These are phyloP conservation scores for Xylocopa sonorina DNA, from an alignment of 1,140 invertebrate genomes.

Conservation along the genomic window DNA sequence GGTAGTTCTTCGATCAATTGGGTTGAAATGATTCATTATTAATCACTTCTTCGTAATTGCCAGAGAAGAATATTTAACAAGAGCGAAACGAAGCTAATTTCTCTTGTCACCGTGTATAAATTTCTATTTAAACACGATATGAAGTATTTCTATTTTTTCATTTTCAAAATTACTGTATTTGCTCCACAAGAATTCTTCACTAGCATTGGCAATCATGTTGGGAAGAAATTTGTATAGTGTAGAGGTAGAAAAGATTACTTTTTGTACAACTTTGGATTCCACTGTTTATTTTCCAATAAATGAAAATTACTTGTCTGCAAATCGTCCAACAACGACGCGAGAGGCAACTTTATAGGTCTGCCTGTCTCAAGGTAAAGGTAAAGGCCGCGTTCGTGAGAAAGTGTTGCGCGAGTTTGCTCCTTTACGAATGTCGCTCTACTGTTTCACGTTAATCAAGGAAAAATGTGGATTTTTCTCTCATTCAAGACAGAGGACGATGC, in stretches of 20 bases:
- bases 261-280: neutral
- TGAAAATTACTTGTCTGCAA: neutral
- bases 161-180: neutral
- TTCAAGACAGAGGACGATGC: neutral
- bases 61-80: neutral
- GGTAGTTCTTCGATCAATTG: neutral
- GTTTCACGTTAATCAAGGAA: slow-evolving; percentile 18
- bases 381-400: slow-evolving; percentile 55
- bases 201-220: too few species aligned
- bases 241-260: neutral
- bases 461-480: slow-evolving; percentile 45
- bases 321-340: neutral
- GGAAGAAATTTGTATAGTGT: neutral
- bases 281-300: neutral
- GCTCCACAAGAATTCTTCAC: neutral
- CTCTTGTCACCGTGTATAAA: neutral
- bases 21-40: neutral
- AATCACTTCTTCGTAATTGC: neutral
- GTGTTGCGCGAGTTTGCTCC: slow-evolving; percentile 27
- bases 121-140: neutral
- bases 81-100: neutral
- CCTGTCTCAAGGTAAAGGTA: slow-evolving; percentile 53
- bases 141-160: neutral
- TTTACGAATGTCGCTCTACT: slow-evolving; percentile 3
- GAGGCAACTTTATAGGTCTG: neutral